Evolutionary conservation across 2,113 vertebrate genomes (phyloP).

Genomic region (Channa argus): DNA sequence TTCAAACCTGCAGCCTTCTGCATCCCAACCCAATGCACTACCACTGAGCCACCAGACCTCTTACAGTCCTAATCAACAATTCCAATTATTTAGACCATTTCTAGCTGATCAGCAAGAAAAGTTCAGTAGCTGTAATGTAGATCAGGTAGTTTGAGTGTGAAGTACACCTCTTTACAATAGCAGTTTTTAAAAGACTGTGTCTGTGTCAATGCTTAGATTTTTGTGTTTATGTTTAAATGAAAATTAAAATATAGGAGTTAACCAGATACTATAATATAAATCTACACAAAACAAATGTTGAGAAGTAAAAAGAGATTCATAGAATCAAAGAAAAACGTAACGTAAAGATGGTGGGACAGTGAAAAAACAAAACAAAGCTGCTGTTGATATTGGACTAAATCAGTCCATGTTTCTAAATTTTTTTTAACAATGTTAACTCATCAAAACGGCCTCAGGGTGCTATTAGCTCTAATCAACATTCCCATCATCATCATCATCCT

Average conservation of each 20-base stretch:
- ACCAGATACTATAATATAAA: not conserved
- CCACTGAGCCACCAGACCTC: no score
- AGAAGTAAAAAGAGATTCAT: not conserved
- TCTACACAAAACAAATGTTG: not conserved
- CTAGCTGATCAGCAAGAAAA: no score
- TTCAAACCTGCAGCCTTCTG: no score
- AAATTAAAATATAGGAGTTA: not conserved
- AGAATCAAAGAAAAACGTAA: not conserved
- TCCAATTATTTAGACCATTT: no score
- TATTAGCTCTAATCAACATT: conserved; percentile 58
- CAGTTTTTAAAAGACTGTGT: no score
- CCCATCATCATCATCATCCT: conserved; percentile 35
- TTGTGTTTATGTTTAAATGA: no score
- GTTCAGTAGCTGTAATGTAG: no score
- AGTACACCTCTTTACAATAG: no score
- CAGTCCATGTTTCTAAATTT: conserved; percentile 49
- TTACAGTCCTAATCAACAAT: no score
- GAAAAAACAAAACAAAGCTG: not conserved
- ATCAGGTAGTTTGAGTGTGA: no score
- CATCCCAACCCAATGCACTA: no score
- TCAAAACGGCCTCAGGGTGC: not conserved
- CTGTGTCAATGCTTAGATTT: no score
- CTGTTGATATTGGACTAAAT: conserved; percentile 23
- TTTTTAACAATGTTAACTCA: conserved; percentile 25
- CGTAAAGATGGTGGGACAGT: not conserved